phyloP scores from a whole-genome alignment of 2,113 vertebrate genomes.

The Prunella himalayana region DNA sequence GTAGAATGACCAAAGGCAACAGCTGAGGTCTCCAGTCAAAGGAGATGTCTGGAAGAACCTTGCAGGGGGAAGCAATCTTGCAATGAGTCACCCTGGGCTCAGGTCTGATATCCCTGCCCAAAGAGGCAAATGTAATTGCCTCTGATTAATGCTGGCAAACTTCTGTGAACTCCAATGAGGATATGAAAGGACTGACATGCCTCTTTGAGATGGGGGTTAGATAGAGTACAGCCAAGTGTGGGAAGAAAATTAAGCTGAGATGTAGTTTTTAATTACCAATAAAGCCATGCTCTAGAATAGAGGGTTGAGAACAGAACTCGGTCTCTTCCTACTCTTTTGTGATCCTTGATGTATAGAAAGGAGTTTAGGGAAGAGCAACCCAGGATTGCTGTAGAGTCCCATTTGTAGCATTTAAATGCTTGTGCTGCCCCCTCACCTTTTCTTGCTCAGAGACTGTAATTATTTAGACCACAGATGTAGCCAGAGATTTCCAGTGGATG shows the following conservation, averaged over 20 bases:
- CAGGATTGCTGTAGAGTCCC: not conserved
- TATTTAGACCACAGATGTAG: not conserved
- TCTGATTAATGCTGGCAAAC: constrained; percentile 47
- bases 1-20: not conserved
- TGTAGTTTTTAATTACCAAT: constrained; percentile 50
- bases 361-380: not conserved
- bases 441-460: not conserved
- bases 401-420: not conserved
- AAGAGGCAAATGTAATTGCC: constrained; percentile 40
- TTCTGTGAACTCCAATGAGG: constrained; percentile 44
- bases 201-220: constrained; percentile 43
- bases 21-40: not conserved
- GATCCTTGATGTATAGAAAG: not conserved
- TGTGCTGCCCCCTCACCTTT: not conserved
- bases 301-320: not conserved
- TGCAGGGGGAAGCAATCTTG: not conserved
- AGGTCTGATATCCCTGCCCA: constrained; percentile 36
- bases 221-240: constrained; percentile 47
- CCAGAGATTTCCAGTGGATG: not conserved
- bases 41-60: constrained; percentile 23
- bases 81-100: not conserved
- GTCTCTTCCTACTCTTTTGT: not conserved
- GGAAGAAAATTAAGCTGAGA: constrained; percentile 54
- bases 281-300: not conserved
- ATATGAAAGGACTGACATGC: constrained; percentile 49